These are phyloP conservation scores for Cantharis rufa DNA, from an alignment of 2,888 invertebrate genomes.

Conservation along the genomic window DNA sequence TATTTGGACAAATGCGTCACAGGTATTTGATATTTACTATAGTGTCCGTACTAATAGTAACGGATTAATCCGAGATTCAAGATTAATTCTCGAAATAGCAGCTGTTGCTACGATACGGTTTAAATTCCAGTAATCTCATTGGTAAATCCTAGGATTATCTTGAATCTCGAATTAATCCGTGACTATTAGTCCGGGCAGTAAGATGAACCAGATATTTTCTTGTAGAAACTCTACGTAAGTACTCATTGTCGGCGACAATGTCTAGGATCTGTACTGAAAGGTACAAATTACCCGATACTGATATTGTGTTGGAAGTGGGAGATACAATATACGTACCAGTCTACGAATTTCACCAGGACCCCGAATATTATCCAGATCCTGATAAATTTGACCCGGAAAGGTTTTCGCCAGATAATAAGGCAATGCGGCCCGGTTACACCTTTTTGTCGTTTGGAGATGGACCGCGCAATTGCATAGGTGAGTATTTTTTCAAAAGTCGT, in stretches of 20 bases:
- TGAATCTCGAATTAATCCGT: too few species aligned
- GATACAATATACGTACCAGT: constrained; percentile 36
- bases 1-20: constrained; percentile 55
- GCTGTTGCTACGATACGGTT: too few species aligned
- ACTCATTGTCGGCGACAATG: constrained; percentile 41
- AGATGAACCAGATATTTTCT: too few species aligned
- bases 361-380: constrained; percentile 55
- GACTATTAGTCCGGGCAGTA: too few species aligned
- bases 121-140: too few species aligned
- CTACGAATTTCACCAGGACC: constrained; percentile 41
- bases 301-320: constrained; percentile 36
- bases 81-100: too few species aligned
- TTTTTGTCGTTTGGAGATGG: constrained; percentile 65
- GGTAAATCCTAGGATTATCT: too few species aligned
- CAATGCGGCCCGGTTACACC: constrained; percentile 54
- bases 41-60: too few species aligned
- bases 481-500: background rate
- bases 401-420: constrained; percentile 60
- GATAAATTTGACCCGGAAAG: constrained; percentile 65
- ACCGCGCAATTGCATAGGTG: constrained; percentile 62
- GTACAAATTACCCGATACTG: constrained; percentile 40
- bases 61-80: too few species aligned
- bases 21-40: too few species aligned
- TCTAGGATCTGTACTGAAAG: constrained; percentile 38
- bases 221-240: constrained; percentile 42